Percentiles rank a stretch among this genome's conserved stretches.
Evolutionary conservation across 2,888 invertebrate genomes (phyloP).

Genomic region (Pyrgus malvae): DNA sequence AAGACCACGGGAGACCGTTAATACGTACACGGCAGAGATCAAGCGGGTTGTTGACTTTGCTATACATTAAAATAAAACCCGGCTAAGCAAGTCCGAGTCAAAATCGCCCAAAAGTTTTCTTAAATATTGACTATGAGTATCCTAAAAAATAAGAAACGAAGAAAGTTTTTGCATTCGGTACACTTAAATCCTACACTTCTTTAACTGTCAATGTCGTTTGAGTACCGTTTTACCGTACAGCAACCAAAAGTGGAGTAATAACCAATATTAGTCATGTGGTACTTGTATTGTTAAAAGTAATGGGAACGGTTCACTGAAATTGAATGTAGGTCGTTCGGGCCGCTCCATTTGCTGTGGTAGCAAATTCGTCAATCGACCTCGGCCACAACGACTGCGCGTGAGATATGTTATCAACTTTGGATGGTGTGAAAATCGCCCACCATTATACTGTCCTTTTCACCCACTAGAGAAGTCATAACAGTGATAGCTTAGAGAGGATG

Average conservation of each 20-base stretch:
- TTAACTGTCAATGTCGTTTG: no score
- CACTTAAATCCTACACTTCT: no score
- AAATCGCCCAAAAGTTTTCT: no score
- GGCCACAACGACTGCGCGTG: slow-evolving; percentile 58
- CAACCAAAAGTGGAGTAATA: slow-evolving; percentile 6
- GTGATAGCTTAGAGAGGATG: no score
- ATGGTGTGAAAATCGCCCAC: slow-evolving; percentile 43
- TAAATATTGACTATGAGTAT: no score
- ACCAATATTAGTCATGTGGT: slow-evolving; percentile 47
- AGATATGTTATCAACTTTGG: slow-evolving; percentile 66
- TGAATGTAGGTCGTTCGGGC: slow-evolving; percentile 74
- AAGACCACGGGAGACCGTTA: slow-evolving; percentile 76
- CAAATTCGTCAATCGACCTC: slow-evolving; percentile 77
- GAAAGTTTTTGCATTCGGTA: no score
- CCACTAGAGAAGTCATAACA: no score
- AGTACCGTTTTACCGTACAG: background rate
- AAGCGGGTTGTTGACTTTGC: slow-evolving; percentile 71
- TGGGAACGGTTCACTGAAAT: slow-evolving; percentile 69
- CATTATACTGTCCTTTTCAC: slow-evolving; percentile 3
- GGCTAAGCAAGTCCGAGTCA: no score
- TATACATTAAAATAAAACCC: background rate
- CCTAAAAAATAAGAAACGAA: no score
- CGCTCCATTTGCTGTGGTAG: slow-evolving; percentile 75
- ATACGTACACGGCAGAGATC: slow-evolving; percentile 61
- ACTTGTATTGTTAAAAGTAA: slow-evolving; percentile 72